phyloP scores from a whole-genome alignment of 2,888 invertebrate species.

The Carpatolechia fugitivella region DNA sequence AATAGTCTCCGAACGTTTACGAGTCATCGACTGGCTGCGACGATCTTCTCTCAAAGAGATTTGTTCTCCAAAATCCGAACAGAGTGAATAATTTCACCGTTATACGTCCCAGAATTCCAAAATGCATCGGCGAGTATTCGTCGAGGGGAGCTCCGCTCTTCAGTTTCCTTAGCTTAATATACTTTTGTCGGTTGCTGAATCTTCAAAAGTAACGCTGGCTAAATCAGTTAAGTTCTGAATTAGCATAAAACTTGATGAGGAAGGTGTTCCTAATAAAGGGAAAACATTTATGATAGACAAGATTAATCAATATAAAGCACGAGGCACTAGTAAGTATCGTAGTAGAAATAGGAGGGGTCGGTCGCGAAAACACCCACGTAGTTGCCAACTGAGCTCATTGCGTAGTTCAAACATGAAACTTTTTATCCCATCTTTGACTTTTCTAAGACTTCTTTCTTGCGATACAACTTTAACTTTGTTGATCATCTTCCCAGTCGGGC shows the following conservation, averaged over 20 bases:
- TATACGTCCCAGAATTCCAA: background rate
- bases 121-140: background rate
- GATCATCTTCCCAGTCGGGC: constrained; percentile 1
- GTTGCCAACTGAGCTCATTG: constrained; percentile 16
- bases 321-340: constrained; percentile 4
- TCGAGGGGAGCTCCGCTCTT: too few species aligned
- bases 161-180: too few species aligned
- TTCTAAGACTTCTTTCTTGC: constrained; percentile 16
- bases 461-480: constrained; percentile 13
- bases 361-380: constrained; percentile 9
- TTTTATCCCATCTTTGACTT: constrained; percentile 17
- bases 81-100: constrained; percentile 6
- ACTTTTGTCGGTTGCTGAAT: background rate
- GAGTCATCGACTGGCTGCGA: constrained; percentile 24
- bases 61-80: constrained; percentile 7
- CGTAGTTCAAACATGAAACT: constrained; percentile 17
- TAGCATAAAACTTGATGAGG: background rate
- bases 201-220: background rate
- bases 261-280: background rate
- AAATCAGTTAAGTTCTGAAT: background rate
- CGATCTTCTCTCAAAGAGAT: background rate
- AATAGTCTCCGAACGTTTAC: constrained; percentile 29
- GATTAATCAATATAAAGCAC: constrained; percentile 1
- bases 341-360: constrained; percentile 1
- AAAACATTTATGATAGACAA: background rate